Conservation (phyloP, 1,140 invertebrate species). For the Platyscapa corneri region DNA sequence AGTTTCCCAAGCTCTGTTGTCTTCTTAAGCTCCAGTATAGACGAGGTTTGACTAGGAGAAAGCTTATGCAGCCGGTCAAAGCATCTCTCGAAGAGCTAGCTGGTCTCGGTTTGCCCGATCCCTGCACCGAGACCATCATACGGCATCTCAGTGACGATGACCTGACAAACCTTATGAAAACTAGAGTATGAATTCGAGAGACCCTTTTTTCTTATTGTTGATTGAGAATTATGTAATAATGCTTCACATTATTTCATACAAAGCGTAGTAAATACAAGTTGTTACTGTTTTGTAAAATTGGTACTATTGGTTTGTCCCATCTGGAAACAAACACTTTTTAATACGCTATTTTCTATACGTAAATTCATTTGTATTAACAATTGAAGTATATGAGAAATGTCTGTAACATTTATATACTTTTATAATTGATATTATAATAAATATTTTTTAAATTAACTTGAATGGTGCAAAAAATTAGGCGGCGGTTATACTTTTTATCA, state of each 20-base stretch:
- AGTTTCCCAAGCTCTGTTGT: slow-evolving; percentile 40
- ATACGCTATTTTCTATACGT: too few species aligned
- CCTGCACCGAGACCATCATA: slow-evolving; percentile 35
- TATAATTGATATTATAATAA: too few species aligned
- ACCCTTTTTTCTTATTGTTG: not conserved
- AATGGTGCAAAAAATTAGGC: too few species aligned
- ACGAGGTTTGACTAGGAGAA: slow-evolving; percentile 29
- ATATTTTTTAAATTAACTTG: too few species aligned
- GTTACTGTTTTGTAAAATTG: too few species aligned
- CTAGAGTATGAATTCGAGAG: too few species aligned
- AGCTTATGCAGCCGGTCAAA: slow-evolving; percentile 18
- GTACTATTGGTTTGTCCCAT: too few species aligned
- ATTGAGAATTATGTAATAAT: not conserved
- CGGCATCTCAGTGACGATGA: slow-evolving; percentile 11
- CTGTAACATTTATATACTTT: too few species aligned
- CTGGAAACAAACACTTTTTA: too few species aligned
- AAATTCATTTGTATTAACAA: too few species aligned
- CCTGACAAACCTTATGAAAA: slow-evolving; percentile 1
- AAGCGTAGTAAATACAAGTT: not conserved
- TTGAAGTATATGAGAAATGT: too few species aligned
- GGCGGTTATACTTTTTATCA: too few species aligned
- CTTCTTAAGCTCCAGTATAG: slow-evolving; percentile 39
- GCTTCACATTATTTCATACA: not conserved
- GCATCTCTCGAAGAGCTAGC: not conserved
- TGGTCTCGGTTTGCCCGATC: slow-evolving; percentile 16